These are phyloP conservation scores for Meteorus sp. DNA, from an alignment of 1,140 invertebrate genomes.

Conservation along the genomic window DNA sequence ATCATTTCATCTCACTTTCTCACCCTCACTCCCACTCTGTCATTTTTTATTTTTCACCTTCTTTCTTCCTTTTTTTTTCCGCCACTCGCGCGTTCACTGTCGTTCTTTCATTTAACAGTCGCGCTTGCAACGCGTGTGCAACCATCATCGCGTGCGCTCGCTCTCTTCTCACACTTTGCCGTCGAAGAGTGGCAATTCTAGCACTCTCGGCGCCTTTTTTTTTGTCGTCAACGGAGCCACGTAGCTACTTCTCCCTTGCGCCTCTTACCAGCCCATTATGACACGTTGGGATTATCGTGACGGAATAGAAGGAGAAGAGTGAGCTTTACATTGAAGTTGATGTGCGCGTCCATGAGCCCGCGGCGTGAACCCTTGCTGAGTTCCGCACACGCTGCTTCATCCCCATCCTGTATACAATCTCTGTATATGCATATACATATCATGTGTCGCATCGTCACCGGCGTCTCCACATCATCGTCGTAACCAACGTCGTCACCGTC, in stretches of 20 bases:
- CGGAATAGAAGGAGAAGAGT: not conserved
- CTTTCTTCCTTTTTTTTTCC: slow-evolving; percentile 14
- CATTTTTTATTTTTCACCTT: slow-evolving; percentile 21
- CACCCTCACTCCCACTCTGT: too few relatives aligned
- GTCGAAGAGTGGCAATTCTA: slow-evolving; percentile 58
- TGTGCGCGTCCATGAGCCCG: slow-evolving; percentile 1
- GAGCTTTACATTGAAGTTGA: too few relatives aligned
- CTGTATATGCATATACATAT: not conserved
- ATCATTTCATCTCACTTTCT: too few relatives aligned
- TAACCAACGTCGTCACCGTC: slow-evolving; percentile 31
- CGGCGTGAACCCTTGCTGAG: slow-evolving; percentile 16
- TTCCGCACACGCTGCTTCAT: slow-evolving; percentile 16
- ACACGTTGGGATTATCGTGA: not conserved
- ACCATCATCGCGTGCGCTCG: slow-evolving; percentile 24
- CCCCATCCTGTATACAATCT: not conserved
- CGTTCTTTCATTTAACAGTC: slow-evolving; percentile 17
- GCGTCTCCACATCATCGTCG: slow-evolving; percentile 4
- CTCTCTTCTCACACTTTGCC: slow-evolving; percentile 53
- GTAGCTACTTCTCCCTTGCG: slow-evolving; percentile 37
- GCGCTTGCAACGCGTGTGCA: not conserved
- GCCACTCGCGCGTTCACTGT: slow-evolving; percentile 22
- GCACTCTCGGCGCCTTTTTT: slow-evolving; percentile 51
- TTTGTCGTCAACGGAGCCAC: slow-evolving; percentile 45
- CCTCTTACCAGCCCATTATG: slow-evolving; percentile 46
- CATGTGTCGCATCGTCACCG: slow-evolving; percentile 7